These are phyloP conservation scores for Pollenia labialis DNA, from an alignment of 2,888 invertebrate genomes.

Conservation along the genomic window DNA sequence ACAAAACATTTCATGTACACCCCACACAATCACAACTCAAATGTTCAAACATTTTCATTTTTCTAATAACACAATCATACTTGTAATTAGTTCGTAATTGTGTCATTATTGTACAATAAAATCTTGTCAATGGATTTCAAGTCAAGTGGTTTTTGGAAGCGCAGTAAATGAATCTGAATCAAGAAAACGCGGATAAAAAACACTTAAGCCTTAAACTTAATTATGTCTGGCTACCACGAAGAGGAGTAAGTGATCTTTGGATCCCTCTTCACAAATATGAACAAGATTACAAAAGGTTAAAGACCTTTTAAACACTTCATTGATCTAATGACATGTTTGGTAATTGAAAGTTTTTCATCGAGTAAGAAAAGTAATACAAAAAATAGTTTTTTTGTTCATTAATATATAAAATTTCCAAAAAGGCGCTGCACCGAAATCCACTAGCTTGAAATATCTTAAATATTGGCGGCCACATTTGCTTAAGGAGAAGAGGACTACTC, in stretches of 20 bases:
- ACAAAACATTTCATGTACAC: background rate
- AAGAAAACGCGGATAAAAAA: slow-evolving; percentile 35
- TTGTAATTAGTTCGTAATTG: slow-evolving; percentile 69
- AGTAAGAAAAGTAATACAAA: background rate
- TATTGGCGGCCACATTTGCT: no score
- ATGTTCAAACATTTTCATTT: slow-evolving; percentile 12
- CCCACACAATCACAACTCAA: background rate
- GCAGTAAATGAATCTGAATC: slow-evolving; percentile 28
- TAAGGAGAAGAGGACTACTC: no score
- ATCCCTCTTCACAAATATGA: background rate
- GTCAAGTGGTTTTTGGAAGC: slow-evolving; percentile 57
- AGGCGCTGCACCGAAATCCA: no score
- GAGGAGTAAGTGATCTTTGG: slow-evolving; percentile 12
- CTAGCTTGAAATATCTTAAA: no score
- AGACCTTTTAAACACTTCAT: slow-evolving; percentile 65
- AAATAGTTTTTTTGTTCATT: no score
- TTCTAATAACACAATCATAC: slow-evolving; percentile 43
- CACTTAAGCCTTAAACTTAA: slow-evolving; percentile 53
- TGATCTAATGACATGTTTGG: slow-evolving; percentile 35
- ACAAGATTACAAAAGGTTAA: slow-evolving; percentile 41
- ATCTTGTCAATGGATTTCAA: slow-evolving; percentile 56
- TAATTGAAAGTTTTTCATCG: slow-evolving; percentile 8
- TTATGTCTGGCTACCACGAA: background rate
- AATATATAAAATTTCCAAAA: no score
- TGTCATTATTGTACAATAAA: slow-evolving; percentile 66